phyloP scores from a whole-genome alignment of 1,140 invertebrate genomes.

The Papilio dardanus region DNA sequence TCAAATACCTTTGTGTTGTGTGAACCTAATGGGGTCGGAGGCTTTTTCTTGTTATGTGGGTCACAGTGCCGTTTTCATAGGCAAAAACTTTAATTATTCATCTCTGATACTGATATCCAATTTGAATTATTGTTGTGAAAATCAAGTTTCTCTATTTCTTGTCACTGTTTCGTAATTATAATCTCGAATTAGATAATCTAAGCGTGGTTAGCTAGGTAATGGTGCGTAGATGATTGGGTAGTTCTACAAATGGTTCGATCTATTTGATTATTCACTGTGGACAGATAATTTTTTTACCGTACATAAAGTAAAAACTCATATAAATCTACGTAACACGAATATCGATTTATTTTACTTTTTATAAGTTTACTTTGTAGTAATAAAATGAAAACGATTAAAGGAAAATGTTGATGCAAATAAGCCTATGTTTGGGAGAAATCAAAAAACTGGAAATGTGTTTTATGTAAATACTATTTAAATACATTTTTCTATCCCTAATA shows the following conservation, averaged over 20 bases:
- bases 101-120: conserved; percentile 21
- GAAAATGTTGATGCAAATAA: neutral
- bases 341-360: conserved; percentile 1
- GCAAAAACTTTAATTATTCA: conserved; percentile 12
- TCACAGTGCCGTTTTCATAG: neutral
- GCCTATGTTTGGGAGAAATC: neutral
- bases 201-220: conserved; percentile 48
- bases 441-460: neutral
- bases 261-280: conserved; percentile 59
- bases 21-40: neutral
- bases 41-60: conserved; percentile 23
- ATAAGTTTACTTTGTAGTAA: neutral
- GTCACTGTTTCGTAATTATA: conserved; percentile 58
- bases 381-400: neutral
- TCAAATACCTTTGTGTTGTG: conserved; percentile 4
- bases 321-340: conserved; percentile 13
- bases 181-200: conserved; percentile 51
- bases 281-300: conserved; percentile 34
- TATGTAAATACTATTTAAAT: neutral
- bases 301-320: neutral
- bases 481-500: neutral
- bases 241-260: conserved; percentile 56
- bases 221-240: conserved; percentile 61
- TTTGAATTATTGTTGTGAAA: conserved; percentile 23
- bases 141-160: conserved; percentile 49